Evolutionary conservation across 2,888 invertebrate species (phyloP), one percentile per base, ranked within the genome.

Genomic region (Drosophila neoperkinsi): DNA sequence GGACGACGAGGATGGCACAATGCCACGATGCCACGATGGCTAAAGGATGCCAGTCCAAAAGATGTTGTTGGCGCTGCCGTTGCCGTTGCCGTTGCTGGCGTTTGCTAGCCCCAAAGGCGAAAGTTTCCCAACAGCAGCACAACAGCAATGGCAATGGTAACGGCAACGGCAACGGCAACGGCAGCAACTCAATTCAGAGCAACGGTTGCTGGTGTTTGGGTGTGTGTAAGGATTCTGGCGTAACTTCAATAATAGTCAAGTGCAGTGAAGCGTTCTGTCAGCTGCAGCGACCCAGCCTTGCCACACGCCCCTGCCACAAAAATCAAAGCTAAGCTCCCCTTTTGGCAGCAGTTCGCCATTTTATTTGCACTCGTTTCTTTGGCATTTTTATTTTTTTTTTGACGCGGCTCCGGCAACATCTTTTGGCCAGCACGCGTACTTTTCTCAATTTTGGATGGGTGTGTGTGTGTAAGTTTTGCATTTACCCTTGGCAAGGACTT

Each of bases 401-500:
- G 67, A 71, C 74, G 75, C 80, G 75, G 30, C 75, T 67, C 72
- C 70, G 76, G 86, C 84, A 90, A 86, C 79, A 89, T 82, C 84
- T 87, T 80, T 85, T 81, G 84, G 81, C 81, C 71, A 87, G 74
- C 82, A 71, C 77, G 76, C 79, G 73, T 84, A 82, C 68, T 77
- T 77, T 66, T 71, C 75, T 71, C 75, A 77, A 63, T 68, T 78
- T 60, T 60, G 51, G 50, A 51, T 57, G 25, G 21, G 21, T 65
- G 49, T 80, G 65, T 77, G 57, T 64, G 69, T 72, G 71, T 79
- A 81, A 90, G 85, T 89, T 91, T 91, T 91, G 91, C 90, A 91
- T 91, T 91, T 91, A 91, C 90, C 90, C 90, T 91, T 91, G 90
- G 91, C 91, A 91, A 91, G 90, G 90, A 91, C 90, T 91, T 90